Evolutionary conservation across 2,888 invertebrate genomes (phyloP), one percentile per base, ranked within the genome.

Genomic region (Malthinus seriepunctatus): DNA sequence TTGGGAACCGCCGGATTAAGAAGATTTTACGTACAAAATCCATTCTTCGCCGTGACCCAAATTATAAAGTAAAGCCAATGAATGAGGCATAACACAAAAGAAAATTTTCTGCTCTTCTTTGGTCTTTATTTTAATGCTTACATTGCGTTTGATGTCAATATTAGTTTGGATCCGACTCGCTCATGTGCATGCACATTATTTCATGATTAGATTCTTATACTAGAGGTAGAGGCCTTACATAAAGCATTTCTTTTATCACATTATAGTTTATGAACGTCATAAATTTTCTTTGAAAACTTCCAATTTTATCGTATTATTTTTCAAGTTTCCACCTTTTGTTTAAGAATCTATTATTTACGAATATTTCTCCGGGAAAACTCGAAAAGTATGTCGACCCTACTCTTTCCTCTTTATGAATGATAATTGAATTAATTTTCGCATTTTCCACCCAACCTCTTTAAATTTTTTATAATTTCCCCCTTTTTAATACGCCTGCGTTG

Each of bases 1-100:
- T 56, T 45, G 47, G 23, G 14, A 42, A 35, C 56, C 35, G 44
- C 50, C 49, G 49, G 37, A 56, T 51, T 56, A 51, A 31, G 44
- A 42, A 56, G 50, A 56, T 56, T 56, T 51, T 38, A 45, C 15
- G 31, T 15, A 32, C 32, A 37, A 23, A 15, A 12, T 45, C 45
- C 32, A 38, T 38, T 44, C 15, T 32, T 12, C 45, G 37, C 50
- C 23, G 23, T 55, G 49, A 51, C 56, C 56, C 34, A 50, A 51
- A 56, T 56, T 50, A 12, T 32, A 44, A 14, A 23, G 31, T 32
- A n/a, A 35, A 56, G 32, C 12, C 49, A 47, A 44, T 39, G 48
- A 45, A 45, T 23, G 23, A 5, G 23, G 23, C 23, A 23, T 23
- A 23, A 23, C 23, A 15, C 39, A 42, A 42, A 42, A 15, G 39